Base-by-base conservation (phyloP, 2,113 vertebrate genomes). In the Notiomystis cincta region DNA sequence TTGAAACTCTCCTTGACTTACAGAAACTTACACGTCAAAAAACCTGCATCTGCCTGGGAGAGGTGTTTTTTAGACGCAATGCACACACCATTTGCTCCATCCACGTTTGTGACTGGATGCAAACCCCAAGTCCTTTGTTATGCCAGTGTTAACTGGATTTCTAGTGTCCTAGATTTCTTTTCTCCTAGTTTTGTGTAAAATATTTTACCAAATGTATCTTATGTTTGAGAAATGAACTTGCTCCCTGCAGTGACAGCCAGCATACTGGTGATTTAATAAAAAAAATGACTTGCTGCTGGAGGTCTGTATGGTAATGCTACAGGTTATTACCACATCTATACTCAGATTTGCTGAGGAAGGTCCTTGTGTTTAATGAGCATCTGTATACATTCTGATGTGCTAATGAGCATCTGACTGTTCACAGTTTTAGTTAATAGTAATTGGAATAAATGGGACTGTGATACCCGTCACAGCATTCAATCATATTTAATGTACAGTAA, bases 371-470 rank as follows among this genome's bases (percentile, higher is more conserved):
- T 90, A 92, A 79, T 87, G 57, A 93, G 69, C 69, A 81, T 89
- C 77, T 91, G 31, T 81, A 81, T 91, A n/a, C 44, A 9, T 94
- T 83, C 58, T 82, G 20, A 80, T 89, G 53, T 47, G n/a, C 53
- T 90, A 79, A 85, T 73, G 45, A 86, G 51, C 71, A 56, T 81
- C 71, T 93, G 85, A 88, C 61, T 76, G 45, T 83, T 93, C 60
- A n/a, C 37, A 30, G 44, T 80, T 90, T 27, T 31, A 60, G 82
- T 90, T 93, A 94, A 89, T 64, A 94, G 61, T 77, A 81, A 83
- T 92, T 93, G 72, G 82, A 93, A 71, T 83, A 92, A 90, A 61
- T 84, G 37, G 76, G 69, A 47, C 60, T 62, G 7, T 64, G 76
- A 48, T 92, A 64, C 33, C 44, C 22, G 0, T 94, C 2, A 0